Evolutionary conservation across 2,888 invertebrate species (phyloP), one percentile per base, ranked within the genome.

Genomic region (Pecten maximus): DNA sequence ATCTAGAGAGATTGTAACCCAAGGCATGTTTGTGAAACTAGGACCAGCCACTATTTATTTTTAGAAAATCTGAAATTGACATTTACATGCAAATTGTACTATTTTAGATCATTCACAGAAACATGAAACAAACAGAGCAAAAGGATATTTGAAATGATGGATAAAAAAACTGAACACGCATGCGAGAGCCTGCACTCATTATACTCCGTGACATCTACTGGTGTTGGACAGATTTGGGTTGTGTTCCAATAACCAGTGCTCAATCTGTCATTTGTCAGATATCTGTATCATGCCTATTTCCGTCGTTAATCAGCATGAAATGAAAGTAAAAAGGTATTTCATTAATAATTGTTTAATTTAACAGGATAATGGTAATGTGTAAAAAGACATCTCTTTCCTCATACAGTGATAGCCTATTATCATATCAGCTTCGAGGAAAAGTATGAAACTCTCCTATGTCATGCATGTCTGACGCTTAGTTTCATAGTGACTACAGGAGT

Each of bases 201-300:
- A 54, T 23, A 23, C 54, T n/a, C 54, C 23, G 0, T 54, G n/a
- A 54, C 54, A 54, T 54, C 23, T 23, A 54, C 54, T 54, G 54
- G 54, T 54, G 54, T n/a, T 23, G 54, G 23, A 54, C 54, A 19
- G 50, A n/a, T n/a, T 50, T 8, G 50, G 19, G 50, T 19, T 12
- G 12, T 54, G 54, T 54, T 23, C 54, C n/a, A n/a, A 23, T 54
- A 19, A 54, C 54, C 54, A 3, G 54, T 23, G 54, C 54, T 54
- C 54, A 54, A 54, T 74, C 74, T 74, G 74, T 74, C 74, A 74
- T 35, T 28, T 35, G 74, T 74, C 74, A 74, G 74, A 74, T 35
- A 28, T 74, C 74, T 35, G 12, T 28, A 28, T 54, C 54, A 54
- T 23, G 19, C n/a, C 54, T 54, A 54, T 15, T 74, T 74, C 74